phyloP scores from a whole-genome alignment of 2,797 vertebrate species.

The Acanthurus leucopareius region DNA sequence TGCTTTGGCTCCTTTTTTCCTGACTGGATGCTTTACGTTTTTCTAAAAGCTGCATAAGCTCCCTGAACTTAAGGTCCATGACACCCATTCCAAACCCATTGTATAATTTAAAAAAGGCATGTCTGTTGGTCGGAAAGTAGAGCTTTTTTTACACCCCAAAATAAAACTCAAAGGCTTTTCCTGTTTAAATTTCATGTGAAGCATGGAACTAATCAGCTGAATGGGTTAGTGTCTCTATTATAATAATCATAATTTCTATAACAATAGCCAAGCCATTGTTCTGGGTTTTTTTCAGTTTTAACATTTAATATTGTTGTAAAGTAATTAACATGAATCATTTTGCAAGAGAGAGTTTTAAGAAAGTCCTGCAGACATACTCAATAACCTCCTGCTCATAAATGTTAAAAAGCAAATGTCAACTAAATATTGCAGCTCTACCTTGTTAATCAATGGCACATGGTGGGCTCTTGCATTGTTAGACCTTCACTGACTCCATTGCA shows the following conservation, averaged over 20 bases:
- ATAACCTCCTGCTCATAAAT: conserved; percentile 48
- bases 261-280: conserved; percentile 12
- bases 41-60: conserved; percentile 16
- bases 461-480: conserved; percentile 77
- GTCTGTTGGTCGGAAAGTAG: background rate
- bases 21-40: conserved; percentile 10
- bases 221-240: background rate
- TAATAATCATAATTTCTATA: conserved; percentile 7
- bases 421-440: conserved; percentile 79
- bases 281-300: conserved; percentile 14
- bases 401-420: conserved; percentile 60
- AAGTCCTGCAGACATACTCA: conserved; percentile 21
- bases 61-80: conserved; percentile 22
- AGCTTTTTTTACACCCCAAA: conserved; percentile 16
- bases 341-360: conserved; percentile 13
- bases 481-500: conserved; percentile 57
- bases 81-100: conserved; percentile 30
- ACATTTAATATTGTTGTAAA: conserved; percentile 44
- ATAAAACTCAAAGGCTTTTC: conserved; percentile 9
- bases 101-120: conserved; percentile 16
- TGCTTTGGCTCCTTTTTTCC: background rate
- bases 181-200: conserved; percentile 7
- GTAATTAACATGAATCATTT: conserved; percentile 45
- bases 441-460: conserved; percentile 85
- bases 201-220: background rate